phyloP scores from a whole-genome alignment of 30 jellyfish, hydroid and myxozoan species.

The Hydra vulgaris region DNA sequence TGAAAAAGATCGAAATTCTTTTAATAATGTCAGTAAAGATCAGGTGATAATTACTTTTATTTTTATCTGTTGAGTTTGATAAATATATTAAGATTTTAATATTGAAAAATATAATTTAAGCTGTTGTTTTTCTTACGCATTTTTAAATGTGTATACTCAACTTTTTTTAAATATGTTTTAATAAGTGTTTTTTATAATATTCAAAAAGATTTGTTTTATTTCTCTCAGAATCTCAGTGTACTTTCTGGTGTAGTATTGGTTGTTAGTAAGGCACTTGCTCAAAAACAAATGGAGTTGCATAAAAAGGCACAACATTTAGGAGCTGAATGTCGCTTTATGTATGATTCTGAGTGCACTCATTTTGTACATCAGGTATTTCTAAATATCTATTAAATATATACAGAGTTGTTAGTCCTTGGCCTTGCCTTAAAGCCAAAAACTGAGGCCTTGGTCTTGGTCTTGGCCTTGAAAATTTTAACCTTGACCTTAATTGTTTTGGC shows the following conservation, averaged over 20 bases:
- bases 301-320: slow-evolving; percentile 49
- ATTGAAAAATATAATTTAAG: no score
- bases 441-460: no score
- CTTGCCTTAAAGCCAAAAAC: no score
- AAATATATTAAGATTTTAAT: no score
- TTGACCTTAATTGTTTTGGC: no score
- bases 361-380: slow-evolving; percentile 58
- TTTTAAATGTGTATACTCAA: no score
- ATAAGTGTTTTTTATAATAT: no score
- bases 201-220: not conserved
- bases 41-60: not conserved
- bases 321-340: slow-evolving; percentile 53
- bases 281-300: slow-evolving; percentile 43
- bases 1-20: slow-evolving; percentile 2
- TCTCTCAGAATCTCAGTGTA: slow-evolving; percentile 23
- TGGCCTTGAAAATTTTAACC: no score
- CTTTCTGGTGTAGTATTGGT: slow-evolving; percentile 54
- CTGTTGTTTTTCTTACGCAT: no score
- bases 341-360: slow-evolving; percentile 80
- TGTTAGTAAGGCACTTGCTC: slow-evolving; percentile 46
- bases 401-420: no score
- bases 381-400: not conserved
- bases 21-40: not conserved
- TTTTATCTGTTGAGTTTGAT: not conserved
- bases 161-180: no score